Percentiles rank a stretch among this genome's conserved stretches.
phyloP scores from a whole-genome alignment of 2,888 invertebrate genomes.

The Copidosoma aretas region DNA sequence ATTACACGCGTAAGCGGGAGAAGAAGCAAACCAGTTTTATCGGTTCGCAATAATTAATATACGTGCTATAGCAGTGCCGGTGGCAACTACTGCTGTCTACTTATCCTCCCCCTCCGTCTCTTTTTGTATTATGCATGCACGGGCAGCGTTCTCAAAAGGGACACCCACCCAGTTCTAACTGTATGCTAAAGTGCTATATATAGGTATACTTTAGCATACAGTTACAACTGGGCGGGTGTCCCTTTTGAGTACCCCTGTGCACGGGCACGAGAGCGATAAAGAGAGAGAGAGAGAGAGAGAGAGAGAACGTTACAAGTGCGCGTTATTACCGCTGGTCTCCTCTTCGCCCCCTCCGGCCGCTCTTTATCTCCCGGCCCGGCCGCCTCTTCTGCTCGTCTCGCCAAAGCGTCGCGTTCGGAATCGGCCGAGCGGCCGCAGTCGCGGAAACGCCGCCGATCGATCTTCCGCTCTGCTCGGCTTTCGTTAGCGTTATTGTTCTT shows the following conservation, averaged over 20 bases:
- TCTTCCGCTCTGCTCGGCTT: neutral
- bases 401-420: conserved; percentile 1
- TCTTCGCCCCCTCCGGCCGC: neutral
- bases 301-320: too few relatives aligned
- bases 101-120: neutral
- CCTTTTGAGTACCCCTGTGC: too few relatives aligned
- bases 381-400: neutral
- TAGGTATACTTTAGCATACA: too few relatives aligned
- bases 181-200: too few relatives aligned
- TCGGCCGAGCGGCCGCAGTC: conserved; percentile 15
- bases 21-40: conserved; percentile 30
- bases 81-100: neutral
- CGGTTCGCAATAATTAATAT: conserved; percentile 35
- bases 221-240: too few relatives aligned
- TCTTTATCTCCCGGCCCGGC: conserved; percentile 9
- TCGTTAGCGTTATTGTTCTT: neutral
- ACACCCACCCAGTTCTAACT: too few relatives aligned
- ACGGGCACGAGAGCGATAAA: neutral
- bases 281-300: neutral
- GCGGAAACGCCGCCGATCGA: conserved; percentile 22
- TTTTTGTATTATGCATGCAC: conserved; percentile 15
- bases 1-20: neutral
- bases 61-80: neutral
- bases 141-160: too few relatives aligned
- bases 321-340: neutral